A percentile compares a stretch with the other conserved stretches of the same genome.
These are phyloP conservation scores for Microplitis demolitor DNA, from an alignment of 1,140 invertebrate genomes.

Conservation along the genomic window DNA sequence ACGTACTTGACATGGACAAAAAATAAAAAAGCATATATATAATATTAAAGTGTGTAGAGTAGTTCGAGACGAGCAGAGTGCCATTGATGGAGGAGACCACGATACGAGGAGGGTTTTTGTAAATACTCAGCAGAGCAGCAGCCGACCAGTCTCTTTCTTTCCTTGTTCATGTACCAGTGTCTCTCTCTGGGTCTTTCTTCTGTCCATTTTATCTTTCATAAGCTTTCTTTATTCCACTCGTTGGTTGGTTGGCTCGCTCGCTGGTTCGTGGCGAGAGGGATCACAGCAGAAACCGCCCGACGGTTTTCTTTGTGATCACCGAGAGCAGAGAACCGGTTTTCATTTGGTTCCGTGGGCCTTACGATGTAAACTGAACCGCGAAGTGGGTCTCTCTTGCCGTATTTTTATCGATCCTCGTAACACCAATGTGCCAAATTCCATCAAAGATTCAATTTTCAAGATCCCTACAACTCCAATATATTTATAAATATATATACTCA, in stretches of 20 bases:
- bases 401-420: background rate
- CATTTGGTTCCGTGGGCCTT: constrained; percentile 16
- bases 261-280: background rate
- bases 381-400: background rate
- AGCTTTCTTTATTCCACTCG: background rate
- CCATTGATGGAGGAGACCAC: constrained; percentile 3
- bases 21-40: background rate
- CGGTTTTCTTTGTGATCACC: constrained; percentile 27
- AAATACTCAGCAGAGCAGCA: background rate
- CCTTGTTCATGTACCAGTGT: too few species aligned
- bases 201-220: too few species aligned
- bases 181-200: too few species aligned
- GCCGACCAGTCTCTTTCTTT: too few species aligned
- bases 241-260: background rate
- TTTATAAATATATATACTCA: too few species aligned
- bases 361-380: constrained; percentile 14
- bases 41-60: background rate
- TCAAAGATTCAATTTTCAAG: background rate
- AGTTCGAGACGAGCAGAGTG: background rate
- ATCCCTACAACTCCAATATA: too few species aligned
- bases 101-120: background rate
- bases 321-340: constrained; percentile 27
- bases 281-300: constrained; percentile 11
- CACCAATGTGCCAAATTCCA: constrained; percentile 14
- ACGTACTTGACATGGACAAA: background rate